A percentile compares a stretch with the other conserved stretches of the same genome.
Conservation (phyloP, 1,140 invertebrate genomes). For the Leptinotarsa lineolata region DNA sequence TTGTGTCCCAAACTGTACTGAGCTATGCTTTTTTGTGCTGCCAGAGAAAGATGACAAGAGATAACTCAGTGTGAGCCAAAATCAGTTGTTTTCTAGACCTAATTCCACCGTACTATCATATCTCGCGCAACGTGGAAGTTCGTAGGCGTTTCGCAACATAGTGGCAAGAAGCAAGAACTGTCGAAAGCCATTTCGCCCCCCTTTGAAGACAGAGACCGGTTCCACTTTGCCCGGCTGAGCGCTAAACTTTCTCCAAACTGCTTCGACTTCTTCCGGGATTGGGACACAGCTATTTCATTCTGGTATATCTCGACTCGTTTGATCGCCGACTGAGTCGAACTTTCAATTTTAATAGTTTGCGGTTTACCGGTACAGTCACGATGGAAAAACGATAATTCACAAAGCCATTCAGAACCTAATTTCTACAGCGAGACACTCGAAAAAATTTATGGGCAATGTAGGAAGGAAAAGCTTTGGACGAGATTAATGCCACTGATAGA, state of each 20-base stretch:
- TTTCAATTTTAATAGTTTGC: slow-evolving; percentile 4
- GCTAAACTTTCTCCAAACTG: slow-evolving; percentile 2
- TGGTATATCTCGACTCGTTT: slow-evolving; percentile 5
- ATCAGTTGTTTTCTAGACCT: no score
- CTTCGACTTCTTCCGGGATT: slow-evolving; percentile 7
- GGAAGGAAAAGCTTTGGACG: background rate
- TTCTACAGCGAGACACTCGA: background rate
- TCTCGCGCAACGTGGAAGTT: background rate
- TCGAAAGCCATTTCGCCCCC: background rate
- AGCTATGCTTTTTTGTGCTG: no score
- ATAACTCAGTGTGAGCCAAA: no score
- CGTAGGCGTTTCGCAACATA: slow-evolving; percentile 2
- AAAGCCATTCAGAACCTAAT: background rate
- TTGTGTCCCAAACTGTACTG: no score
- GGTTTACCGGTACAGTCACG: background rate
- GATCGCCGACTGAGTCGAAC: background rate
- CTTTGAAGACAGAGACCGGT: slow-evolving; percentile 4
- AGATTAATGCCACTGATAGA: no score
- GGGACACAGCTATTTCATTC: background rate
- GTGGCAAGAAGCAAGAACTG: slow-evolving; percentile 1
- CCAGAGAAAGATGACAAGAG: no score
- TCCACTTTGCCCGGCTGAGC: background rate
- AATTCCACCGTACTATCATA: background rate
- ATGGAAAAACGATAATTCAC: background rate
- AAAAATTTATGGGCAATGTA: background rate